A percentile compares a stretch with the other conserved stretches of the same genome.
Conservation (phyloP, 1,140 invertebrate species). For the Lordiphosa stackelbergi region DNA sequence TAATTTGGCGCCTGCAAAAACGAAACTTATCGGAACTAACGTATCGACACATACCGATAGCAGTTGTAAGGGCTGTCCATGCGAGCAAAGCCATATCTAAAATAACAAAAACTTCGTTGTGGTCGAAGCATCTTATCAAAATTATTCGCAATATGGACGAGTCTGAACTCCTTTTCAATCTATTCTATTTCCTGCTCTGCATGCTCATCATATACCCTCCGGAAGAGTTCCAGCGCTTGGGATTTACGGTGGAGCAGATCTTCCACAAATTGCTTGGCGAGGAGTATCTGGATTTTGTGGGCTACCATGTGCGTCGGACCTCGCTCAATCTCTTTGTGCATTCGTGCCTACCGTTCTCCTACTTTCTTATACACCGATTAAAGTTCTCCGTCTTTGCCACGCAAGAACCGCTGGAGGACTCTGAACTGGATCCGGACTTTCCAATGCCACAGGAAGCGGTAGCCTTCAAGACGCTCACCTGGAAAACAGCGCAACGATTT, state of each 20-base stretch:
- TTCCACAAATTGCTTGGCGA: constrained; percentile 83
- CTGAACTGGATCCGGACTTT: constrained; percentile 74
- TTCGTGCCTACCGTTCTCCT: constrained; percentile 84
- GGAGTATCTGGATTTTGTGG: constrained; percentile 84
- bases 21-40: too few relatives aligned
- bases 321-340: constrained; percentile 83
- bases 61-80: too few relatives aligned
- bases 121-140: constrained; percentile 24
- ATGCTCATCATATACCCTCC: constrained; percentile 86
- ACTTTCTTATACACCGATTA: constrained; percentile 79
- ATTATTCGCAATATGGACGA: constrained; percentile 74
- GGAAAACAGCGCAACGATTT: constrained; percentile 75
- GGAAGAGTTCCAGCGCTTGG: constrained; percentile 85
- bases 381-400: constrained; percentile 78
- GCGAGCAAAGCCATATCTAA: not conserved
- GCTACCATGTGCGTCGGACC: constrained; percentile 85
- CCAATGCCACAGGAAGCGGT: constrained; percentile 74
- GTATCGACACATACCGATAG: too few relatives aligned
- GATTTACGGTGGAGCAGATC: constrained; percentile 84
- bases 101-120: not conserved
- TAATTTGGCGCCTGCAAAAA: too few relatives aligned
- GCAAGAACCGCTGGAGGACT: constrained; percentile 58
- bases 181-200: constrained; percentile 84
- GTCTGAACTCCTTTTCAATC: constrained; percentile 80
- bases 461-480: constrained; percentile 75